Percentiles rank a stretch among this genome's conserved stretches.
phyloP scores from a whole-genome alignment of 2,888 invertebrate species.

The Heliconius ismenius region DNA sequence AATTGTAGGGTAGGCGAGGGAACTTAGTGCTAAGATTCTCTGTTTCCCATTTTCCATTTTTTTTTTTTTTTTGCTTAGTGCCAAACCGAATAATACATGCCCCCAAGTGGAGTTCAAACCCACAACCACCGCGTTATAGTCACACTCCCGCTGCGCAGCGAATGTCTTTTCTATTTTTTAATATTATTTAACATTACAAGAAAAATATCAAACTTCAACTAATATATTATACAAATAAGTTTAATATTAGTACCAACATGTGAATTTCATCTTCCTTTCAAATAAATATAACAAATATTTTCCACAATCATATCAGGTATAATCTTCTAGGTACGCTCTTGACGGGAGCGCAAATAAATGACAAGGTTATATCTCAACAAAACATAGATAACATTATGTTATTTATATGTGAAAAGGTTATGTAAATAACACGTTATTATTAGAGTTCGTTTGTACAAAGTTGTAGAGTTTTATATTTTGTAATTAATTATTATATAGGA shows the following conservation, averaged over 20 bases:
- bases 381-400: constrained; percentile 31
- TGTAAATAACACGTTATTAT: constrained; percentile 15
- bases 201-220: not conserved
- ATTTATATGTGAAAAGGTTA: constrained; percentile 26
- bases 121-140: too few species aligned
- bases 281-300: constrained; percentile 16
- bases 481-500: not conserved
- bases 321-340: constrained; percentile 19
- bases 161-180: too few species aligned
- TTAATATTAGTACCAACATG: not conserved
- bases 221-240: not conserved
- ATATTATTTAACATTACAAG: too few species aligned
- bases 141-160: too few species aligned
- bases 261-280: not conserved
- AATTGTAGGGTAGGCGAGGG: too few species aligned
- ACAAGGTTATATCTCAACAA: constrained; percentile 31
- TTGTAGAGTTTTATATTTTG: not conserved
- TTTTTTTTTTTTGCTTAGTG: too few species aligned
- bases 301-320: constrained; percentile 30
- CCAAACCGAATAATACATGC: too few species aligned
- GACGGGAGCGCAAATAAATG: constrained; percentile 26
- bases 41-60: too few species aligned
- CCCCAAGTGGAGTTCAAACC: too few species aligned
- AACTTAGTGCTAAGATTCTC: too few species aligned
- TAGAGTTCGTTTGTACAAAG: constrained; percentile 8